A percentile compares a stretch with the other conserved stretches of the same genome.
Conservation (phyloP, 2,797 vertebrate genomes). For the Calcarius lapponicus region DNA sequence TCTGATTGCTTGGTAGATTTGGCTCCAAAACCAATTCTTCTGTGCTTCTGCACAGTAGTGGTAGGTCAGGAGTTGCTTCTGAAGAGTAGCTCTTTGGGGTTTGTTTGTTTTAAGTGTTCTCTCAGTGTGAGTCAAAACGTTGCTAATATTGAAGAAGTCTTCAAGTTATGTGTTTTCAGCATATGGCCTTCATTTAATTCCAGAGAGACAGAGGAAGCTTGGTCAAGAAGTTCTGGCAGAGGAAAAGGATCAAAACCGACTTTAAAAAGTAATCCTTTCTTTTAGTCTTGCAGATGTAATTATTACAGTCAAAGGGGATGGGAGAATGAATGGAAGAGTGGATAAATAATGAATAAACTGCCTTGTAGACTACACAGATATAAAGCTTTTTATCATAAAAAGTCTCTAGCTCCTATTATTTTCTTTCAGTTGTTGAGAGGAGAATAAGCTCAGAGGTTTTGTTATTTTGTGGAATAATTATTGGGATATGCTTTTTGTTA, state of each 20-base stretch:
- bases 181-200: background rate
- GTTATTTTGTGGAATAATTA: background rate
- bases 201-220: background rate
- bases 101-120: background rate
- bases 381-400: background rate
- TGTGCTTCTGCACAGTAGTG: background rate
- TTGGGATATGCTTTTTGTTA: background rate
- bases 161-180: background rate
- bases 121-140: background rate
- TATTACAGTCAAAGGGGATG: background rate
- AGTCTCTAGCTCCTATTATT: background rate
- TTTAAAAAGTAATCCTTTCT: background rate
- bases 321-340: background rate
- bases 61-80: background rate
- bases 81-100: background rate
- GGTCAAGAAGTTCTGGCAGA: background rate
- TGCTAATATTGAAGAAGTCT: background rate
- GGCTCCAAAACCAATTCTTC: background rate
- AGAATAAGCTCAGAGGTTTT: background rate
- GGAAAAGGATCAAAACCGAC: background rate
- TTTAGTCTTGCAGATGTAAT: background rate
- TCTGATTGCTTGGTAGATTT: background rate
- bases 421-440: background rate
- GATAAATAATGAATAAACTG: background rate
- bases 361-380: background rate